These are phyloP conservation scores for Aphyosemion australe DNA, from an alignment of 2,113 vertebrate genomes.

Conservation along the genomic window DNA sequence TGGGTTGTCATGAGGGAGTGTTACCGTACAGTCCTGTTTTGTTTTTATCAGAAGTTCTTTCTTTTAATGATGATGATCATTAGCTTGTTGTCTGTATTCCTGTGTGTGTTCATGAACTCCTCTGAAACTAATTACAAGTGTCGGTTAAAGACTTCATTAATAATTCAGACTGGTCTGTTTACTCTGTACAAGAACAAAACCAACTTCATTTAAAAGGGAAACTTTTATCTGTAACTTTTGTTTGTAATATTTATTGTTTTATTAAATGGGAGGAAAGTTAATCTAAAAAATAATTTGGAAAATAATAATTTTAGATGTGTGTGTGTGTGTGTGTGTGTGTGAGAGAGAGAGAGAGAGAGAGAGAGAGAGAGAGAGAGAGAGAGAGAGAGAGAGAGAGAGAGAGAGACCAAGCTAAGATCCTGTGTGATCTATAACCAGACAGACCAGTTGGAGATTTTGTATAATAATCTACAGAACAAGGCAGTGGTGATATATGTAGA, in stretches of 20 bases:
- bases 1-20: background rate
- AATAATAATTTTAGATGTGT: too few species aligned
- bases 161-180: conserved; percentile 50
- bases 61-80: conserved; percentile 11
- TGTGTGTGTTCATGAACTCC: conserved; percentile 25
- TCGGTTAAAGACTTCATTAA: conserved; percentile 41
- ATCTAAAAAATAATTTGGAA: too few species aligned
- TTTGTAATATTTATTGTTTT: background rate
- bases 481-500: too few species aligned
- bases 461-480: too few species aligned
- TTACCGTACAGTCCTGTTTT: background rate
- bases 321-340: too few species aligned
- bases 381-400: too few species aligned
- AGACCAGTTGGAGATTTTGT: too few species aligned
- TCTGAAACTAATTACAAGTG: conserved; percentile 51
- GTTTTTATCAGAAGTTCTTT: conserved; percentile 36
- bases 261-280: too few species aligned
- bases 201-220: background rate
- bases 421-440: too few species aligned
- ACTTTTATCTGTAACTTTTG: conserved; percentile 1
- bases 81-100: conserved; percentile 15
- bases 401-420: too few species aligned
- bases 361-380: too few species aligned
- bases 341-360: too few species aligned
- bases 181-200: conserved; percentile 11